Percentiles rank a stretch among this genome's conserved stretches.
Evolutionary conservation across 2,888 invertebrate genomes (phyloP).

Genomic region (Sinodicranocentrus sp.): DNA sequence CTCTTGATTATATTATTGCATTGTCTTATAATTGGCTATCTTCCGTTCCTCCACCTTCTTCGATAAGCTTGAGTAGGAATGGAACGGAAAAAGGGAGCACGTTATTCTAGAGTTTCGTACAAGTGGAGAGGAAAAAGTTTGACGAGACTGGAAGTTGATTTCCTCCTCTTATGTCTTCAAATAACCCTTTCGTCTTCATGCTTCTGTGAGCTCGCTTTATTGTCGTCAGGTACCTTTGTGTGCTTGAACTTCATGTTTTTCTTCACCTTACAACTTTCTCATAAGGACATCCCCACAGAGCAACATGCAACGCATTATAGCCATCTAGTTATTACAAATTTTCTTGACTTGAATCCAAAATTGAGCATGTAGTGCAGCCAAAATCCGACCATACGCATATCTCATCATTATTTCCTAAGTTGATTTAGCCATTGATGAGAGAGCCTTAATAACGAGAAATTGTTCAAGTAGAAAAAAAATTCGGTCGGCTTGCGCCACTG

Average conservation of each 20-base stretch:
- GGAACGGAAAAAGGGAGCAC: conserved; percentile 63
- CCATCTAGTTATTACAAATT: no score
- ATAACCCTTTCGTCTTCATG: conserved; percentile 51
- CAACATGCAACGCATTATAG: no score
- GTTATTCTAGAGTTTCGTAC: neutral
- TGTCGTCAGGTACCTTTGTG: conserved; percentile 10
- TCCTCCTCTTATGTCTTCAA: conserved; percentile 63
- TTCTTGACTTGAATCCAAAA: neutral
- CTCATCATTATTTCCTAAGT: no score
- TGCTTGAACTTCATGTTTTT: neutral
- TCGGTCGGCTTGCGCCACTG: no score
- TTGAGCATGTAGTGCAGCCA: neutral
- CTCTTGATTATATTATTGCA: conserved; percentile 62
- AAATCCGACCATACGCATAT: no score
- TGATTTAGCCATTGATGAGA: no score
- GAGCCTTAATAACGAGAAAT: no score
- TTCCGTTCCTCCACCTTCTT: conserved; percentile 68
- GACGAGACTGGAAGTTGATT: conserved; percentile 71
- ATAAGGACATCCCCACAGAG: no score
- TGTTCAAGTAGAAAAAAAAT: no score
- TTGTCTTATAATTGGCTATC: conserved; percentile 72
- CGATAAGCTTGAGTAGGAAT: conserved; percentile 65
- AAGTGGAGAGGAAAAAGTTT: conserved; percentile 32
- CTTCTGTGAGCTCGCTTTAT: conserved; percentile 53
- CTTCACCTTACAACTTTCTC: no score